Evolutionary conservation across 2,888 invertebrate species (phyloP).

Genomic region (Hemithea aestivaria): DNA sequence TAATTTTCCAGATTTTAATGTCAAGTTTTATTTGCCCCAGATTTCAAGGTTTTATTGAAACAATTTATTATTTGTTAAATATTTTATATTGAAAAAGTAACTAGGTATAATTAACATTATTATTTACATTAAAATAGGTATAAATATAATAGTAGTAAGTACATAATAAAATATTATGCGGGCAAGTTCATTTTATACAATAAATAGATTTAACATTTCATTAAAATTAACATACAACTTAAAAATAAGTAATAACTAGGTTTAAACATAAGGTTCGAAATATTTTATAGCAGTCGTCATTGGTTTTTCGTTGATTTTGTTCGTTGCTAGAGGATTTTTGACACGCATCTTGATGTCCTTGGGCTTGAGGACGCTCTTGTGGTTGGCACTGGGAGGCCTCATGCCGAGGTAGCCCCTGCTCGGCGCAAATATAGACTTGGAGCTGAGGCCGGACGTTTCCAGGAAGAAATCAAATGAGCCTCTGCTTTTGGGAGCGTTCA

Average conservation of each 20-base stretch:
- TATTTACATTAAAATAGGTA: constrained; percentile 71
- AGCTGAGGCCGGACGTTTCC: constrained; percentile 88
- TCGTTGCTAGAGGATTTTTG: constrained; percentile 81
- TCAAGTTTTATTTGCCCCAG: too few relatives aligned
- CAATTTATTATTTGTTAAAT: constrained; percentile 46
- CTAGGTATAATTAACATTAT: constrained; percentile 52
- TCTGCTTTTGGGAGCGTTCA: constrained; percentile 60
- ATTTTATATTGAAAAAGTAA: constrained; percentile 57
- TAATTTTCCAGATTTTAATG: too few relatives aligned
- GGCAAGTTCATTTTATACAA: constrained; percentile 74
- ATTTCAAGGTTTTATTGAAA: constrained; percentile 27
- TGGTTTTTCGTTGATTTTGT: constrained; percentile 76
- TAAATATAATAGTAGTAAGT: constrained; percentile 56
- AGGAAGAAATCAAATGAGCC: constrained; percentile 86
- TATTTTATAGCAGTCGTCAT: constrained; percentile 79
- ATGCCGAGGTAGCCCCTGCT: constrained; percentile 55
- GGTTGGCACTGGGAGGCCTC: constrained; percentile 83
- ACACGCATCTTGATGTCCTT: constrained; percentile 88
- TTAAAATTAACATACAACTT: constrained; percentile 41
- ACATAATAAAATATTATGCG: constrained; percentile 62
- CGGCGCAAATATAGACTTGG: constrained; percentile 85
- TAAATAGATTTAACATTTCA: constrained; percentile 63
- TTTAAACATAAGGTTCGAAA: constrained; percentile 75
- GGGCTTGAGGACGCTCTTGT: constrained; percentile 86
- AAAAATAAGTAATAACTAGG: constrained; percentile 30